Evolutionary conservation across 92 coral and sea anemone species (phyloP), one percentile per base, ranked within the genome.

Genomic region (Phenganax marumi): DNA sequence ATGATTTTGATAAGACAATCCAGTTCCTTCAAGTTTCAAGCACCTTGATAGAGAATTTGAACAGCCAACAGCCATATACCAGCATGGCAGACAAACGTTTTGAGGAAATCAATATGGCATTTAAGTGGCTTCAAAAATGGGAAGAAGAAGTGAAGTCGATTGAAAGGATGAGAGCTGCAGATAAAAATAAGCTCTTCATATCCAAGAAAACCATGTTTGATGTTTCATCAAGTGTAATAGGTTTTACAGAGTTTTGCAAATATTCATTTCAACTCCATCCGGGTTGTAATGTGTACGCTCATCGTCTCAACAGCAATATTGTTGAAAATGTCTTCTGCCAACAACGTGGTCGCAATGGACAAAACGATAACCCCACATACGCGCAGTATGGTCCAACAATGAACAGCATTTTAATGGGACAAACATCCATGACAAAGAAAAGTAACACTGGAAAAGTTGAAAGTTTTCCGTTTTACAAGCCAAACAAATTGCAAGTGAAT

Each of bases 291-390:
- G 52, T 78, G 10, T 63, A 77, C 13, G 62, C 88, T 21, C 71
- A 56, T 12, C 50, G 81, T 73, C 76, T 83, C 48, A 87, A 82
- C 68, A 84, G 78, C 57, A 81, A 86, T 56, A 66, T 82, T 12
- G 50, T 86, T 7, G 89, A 86, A 26, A 86, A 86, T 68, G 39
- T 73, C 14, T 82, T 81, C 73, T 60, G 86, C 56, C 69, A 55
- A 52, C 50, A 84, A 54, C 81, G 89, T 65, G 77, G 90, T 58
- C 16, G 25, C 3, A 84, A 88, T 70, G 84, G 87, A 6, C 87
- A 87, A 68, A 86, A 65, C 61, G 76, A 87, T 51, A 81, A 81
- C 68, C 83, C 87, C 21, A 74, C 65, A 12, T 85, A 75, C 11
- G 84, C 68, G 0, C 90, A 74, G 43, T 33, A 33, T 51, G 57